phyloP scores from a whole-genome alignment of 2,113 vertebrate species.

The Sturnira hondurensis region DNA sequence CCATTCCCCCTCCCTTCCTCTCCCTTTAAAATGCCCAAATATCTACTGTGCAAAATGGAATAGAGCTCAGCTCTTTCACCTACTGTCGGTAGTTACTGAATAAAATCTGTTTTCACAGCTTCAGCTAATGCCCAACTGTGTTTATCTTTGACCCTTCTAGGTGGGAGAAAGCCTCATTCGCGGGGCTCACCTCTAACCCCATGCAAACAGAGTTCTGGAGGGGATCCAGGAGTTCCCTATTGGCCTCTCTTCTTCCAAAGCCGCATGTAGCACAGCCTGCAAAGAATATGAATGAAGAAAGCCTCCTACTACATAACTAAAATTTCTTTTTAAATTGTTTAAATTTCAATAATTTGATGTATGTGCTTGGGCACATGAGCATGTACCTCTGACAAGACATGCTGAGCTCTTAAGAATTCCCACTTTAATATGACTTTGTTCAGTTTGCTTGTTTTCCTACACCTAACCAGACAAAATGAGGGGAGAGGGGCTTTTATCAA shows the following conservation, averaged over 20 bases:
- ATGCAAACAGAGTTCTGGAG: neutral
- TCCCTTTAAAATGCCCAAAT: neutral
- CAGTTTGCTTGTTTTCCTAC: neutral
- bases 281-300: neutral
- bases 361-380: neutral
- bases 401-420: neutral
- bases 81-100: neutral
- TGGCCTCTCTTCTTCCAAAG: neutral
- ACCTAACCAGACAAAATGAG: neutral
- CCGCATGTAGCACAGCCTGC: neutral
- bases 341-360: neutral
- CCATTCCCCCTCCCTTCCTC: rapidly evolving
- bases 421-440: neutral
- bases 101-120: neutral
- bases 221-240: neutral
- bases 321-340: neutral
- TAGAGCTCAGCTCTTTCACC: neutral
- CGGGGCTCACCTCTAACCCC: neutral
- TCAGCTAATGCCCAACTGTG: neutral
- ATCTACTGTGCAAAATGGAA: neutral
- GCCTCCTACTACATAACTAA: rapidly evolving
- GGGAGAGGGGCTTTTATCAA: neutral
- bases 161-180: neutral
- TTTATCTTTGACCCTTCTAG: neutral
- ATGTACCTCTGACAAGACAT: neutral